Base-by-base conservation (phyloP, 2,888 invertebrate genomes). In the Phengaris alcon region DNA sequence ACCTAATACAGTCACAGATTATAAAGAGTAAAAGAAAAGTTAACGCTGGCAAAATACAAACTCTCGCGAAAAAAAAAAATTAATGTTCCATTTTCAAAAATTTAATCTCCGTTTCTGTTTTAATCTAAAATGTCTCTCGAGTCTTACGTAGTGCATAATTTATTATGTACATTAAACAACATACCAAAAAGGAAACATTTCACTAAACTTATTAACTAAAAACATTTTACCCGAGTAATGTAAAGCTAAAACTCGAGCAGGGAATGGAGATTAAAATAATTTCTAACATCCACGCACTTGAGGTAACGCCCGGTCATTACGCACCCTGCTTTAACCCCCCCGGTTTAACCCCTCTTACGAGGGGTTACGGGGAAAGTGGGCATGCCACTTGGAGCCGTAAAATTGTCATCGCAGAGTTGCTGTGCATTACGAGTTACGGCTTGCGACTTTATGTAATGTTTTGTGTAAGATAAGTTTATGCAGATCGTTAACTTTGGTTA, bases 391-490 rank as follows among this genome's bases (percentile, higher is more conserved):
- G 74, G 57, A 54, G 74, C 70, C 76, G 75, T 79, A 77, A 79
- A 79, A 79, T 79, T 76, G 77, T 78, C 79, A 76, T 75, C 76
- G 68, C 10, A 52, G 15, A 69, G 70, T 70, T 22, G 52, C 51
- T 52, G 51, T 10, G 52, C 22, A 13, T 68, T 68, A 44, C 46
- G 44, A 68, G 44, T 68, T 10, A 35, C 2, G 64, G 7, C 15
- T 69, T 22, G 57, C 57, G 57, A 57, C 57, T 35, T 35, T 52
- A 52, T 10, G 9, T 59, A 59, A 59, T 59, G 59, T 59, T 59
- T 59, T 22, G 59, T n/a, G 22, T 59, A 22, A 22, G 9, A 9
- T 5, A 22, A 59, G 59, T 10, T 59, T 22, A 59, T 22, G 59
- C 22, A 59, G 22, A 59, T 22, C 59, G 22, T 5, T 22, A 59